Conservation (phyloP, 2,797 vertebrate genomes). For the Lepidocolaptes lacrymiger region DNA sequence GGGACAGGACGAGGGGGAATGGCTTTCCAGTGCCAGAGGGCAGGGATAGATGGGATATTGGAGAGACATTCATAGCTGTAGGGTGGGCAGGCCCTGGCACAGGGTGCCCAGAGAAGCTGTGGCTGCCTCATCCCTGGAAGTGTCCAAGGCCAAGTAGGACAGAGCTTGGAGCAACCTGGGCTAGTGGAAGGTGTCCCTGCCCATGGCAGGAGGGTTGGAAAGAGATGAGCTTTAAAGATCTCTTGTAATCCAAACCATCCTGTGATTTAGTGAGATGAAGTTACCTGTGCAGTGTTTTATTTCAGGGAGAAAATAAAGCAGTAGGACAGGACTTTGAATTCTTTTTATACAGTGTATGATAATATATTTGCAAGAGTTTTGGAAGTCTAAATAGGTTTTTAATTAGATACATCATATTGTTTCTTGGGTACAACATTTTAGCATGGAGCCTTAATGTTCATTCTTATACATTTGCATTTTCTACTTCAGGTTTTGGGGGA, state of each 20-base stretch:
- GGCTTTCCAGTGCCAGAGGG: background rate
- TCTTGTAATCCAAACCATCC: background rate
- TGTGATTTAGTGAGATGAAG: background rate
- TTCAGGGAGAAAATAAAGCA: background rate
- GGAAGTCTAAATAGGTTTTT: background rate
- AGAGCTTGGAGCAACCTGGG: background rate
- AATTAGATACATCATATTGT: background rate
- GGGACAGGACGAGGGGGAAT: background rate
- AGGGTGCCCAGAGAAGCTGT: background rate
- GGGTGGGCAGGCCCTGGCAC: background rate
- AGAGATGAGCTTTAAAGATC: background rate
- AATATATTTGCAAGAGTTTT: background rate
- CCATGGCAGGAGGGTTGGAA: background rate
- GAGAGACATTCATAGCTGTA: background rate
- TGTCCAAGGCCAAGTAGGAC: accelerated
- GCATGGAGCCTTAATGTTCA: background rate
- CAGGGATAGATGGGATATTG: background rate
- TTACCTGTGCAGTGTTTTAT: background rate
- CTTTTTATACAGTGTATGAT: background rate
- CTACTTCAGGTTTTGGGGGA: background rate
- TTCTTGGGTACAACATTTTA: background rate
- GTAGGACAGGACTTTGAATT: background rate
- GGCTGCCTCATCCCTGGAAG: background rate
- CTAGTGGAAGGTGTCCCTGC: background rate
- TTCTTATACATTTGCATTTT: background rate